These are phyloP conservation scores for Podarcis muralis DNA, from an alignment of 2,113 vertebrate genomes.

Conservation along the genomic window DNA sequence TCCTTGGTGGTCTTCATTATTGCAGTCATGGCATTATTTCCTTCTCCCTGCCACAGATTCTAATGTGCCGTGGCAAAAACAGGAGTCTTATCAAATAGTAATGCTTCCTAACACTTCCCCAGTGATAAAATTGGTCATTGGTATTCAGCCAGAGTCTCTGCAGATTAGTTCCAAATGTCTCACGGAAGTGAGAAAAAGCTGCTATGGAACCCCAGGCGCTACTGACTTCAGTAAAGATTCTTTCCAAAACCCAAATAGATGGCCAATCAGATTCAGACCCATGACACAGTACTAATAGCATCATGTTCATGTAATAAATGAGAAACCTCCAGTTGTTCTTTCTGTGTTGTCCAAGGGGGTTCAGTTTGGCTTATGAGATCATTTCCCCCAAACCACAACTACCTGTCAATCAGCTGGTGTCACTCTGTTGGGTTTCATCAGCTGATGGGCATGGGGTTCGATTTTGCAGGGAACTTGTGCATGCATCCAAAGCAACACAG, in stretches of 20 bases:
- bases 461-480: too few species aligned
- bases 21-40: neutral
- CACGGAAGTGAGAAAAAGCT: neutral
- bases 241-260: neutral
- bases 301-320: neutral
- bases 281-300: neutral
- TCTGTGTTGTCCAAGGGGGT: neutral
- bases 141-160: neutral
- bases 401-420: too few species aligned
- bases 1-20: neutral
- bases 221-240: neutral
- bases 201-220: neutral
- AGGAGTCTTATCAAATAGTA: neutral
- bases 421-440: neutral
- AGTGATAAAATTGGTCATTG: neutral
- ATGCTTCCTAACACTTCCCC: neutral
- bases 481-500: too few species aligned
- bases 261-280: neutral
- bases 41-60: too few species aligned
- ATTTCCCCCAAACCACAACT: neutral
- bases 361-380: too few species aligned
- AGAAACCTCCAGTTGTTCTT: neutral
- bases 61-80: too few species aligned
- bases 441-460: too few species aligned
- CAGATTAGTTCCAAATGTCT: neutral